Base-by-base conservation (phyloP, 1,140 invertebrate genomes). In the Capitella teleta region DNA sequence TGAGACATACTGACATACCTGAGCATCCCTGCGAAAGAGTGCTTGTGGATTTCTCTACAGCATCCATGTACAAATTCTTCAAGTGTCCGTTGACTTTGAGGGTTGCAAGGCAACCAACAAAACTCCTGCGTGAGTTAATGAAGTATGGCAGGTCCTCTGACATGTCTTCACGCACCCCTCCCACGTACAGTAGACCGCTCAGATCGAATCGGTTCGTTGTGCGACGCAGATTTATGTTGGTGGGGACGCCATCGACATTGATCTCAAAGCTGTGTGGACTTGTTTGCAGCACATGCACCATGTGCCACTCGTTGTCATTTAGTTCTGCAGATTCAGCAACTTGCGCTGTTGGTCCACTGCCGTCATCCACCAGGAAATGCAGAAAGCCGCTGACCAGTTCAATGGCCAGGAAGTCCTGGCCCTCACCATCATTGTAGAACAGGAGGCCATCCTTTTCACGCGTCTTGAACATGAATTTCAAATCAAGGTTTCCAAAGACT, bases 291-390 rank as follows among this genome's bases (percentile, higher is more conserved):
- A 97, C 78, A 47, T 82, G 78, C 0, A 94, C 85, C 5, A 80
- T 80, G 71, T 98, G 94, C 94, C 94, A 98, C n/a, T 82, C 68
- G 0, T 93, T 91, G 66, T 97, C 87, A 10, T 85, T 84, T 0
- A 95, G 77, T 28, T 84, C 76, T 46, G 59, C 51, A 3, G 47
- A 47, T 28, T 26, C 14, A 52, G 87, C 80, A 32, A 57, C 50
- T 0, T 82, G 83, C 1, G 82, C 77, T n/a, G 57, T 57, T 14
- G 82, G 5, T 26, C 36, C 46, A 28, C 47, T 83, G 0, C 92
- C 93, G 0, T 94, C 72, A 1, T 86, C 90, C 63, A 89, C 94
- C 16, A 84, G 84, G 69, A 97, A 91, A 51, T 84, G 77, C 0
- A 96, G 68, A 10, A 80, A 75, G 2, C 81, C 80, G 42, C 83